Evolutionary conservation across 2,797 vertebrate genomes (phyloP).

Genomic region (Enoplosus armatus): DNA sequence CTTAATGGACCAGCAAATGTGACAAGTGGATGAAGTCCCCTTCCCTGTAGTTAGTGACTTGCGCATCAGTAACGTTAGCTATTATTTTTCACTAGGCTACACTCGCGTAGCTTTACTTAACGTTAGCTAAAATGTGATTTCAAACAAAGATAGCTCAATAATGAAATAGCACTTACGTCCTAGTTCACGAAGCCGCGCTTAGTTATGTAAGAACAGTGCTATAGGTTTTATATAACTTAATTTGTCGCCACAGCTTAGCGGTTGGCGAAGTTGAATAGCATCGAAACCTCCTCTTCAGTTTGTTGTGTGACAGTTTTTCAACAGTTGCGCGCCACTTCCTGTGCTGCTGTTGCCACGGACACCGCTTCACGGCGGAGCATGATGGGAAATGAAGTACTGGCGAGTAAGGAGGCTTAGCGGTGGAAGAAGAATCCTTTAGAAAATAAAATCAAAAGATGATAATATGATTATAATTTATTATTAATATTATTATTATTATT

Average conservation of each 20-base stretch:
- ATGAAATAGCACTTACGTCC: constrained; percentile 38
- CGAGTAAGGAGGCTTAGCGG: not conserved
- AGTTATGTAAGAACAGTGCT: not conserved
- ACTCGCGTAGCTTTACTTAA: no score
- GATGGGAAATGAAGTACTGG: constrained; percentile 67
- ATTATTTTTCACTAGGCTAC: no score
- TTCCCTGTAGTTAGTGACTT: not conserved
- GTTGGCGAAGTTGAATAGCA: no score
- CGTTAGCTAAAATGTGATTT: not conserved
- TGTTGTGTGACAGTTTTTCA: constrained; percentile 56
- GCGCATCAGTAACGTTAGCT: not conserved
- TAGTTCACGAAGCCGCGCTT: not conserved
- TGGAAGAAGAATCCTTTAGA: not conserved
- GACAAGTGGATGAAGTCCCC: no score
- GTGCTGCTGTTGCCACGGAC: constrained; percentile 63
- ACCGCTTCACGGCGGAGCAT: constrained; percentile 54
- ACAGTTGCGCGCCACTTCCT: constrained; percentile 78
- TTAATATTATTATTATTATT: no score
- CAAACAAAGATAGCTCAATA: not conserved
- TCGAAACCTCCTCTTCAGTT: not conserved
- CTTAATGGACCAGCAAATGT: no score
- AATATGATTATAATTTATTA: not conserved
- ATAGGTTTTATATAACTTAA: not conserved
- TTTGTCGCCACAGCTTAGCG: not conserved
- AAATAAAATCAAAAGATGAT: not conserved